Conservation (phyloP, 2,888 invertebrate species). For the Meloe dianella region DNA sequence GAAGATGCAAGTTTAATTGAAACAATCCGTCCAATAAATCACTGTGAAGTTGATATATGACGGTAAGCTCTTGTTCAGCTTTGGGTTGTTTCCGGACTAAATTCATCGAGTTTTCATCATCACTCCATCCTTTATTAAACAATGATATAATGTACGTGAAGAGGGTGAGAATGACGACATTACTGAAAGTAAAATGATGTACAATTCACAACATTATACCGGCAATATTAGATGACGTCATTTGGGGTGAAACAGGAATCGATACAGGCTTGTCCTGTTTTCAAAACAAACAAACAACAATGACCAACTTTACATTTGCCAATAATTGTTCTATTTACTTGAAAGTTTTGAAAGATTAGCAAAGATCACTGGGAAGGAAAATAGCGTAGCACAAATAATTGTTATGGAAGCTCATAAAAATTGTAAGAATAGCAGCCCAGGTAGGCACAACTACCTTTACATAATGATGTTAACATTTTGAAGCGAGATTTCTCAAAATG, state of each 20-base stretch:
- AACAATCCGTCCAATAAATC: conserved; percentile 14
- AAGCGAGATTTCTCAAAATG: too few relatives aligned
- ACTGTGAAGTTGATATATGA: conserved; percentile 11
- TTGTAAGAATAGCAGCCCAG: too few relatives aligned
- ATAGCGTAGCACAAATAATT: too few relatives aligned
- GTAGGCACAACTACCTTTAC: too few relatives aligned
- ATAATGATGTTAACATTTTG: too few relatives aligned
- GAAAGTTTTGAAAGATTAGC: too few relatives aligned
- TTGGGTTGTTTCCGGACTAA: background rate
- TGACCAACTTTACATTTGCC: conserved; percentile 21
- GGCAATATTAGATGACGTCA: conserved; percentile 43
- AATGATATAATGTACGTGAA: background rate
- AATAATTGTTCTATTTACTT: too few relatives aligned
- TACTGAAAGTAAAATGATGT: conserved; percentile 33
- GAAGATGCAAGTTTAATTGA: conserved; percentile 11
- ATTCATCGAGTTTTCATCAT: conserved; percentile 6
- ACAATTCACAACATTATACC: conserved; percentile 33
- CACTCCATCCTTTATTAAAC: conserved; percentile 12
- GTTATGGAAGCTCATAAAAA: too few relatives aligned
- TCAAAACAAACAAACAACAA: too few relatives aligned
- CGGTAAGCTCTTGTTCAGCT: background rate
- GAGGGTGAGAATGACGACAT: conserved; percentile 20
- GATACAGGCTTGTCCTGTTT: conserved; percentile 40
- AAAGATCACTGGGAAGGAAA: too few relatives aligned
- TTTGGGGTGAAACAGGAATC: conserved; percentile 38